These are phyloP conservation scores for Xestia rhomboidea DNA, from an alignment of 2,888 invertebrate species.

Conservation along the genomic window DNA sequence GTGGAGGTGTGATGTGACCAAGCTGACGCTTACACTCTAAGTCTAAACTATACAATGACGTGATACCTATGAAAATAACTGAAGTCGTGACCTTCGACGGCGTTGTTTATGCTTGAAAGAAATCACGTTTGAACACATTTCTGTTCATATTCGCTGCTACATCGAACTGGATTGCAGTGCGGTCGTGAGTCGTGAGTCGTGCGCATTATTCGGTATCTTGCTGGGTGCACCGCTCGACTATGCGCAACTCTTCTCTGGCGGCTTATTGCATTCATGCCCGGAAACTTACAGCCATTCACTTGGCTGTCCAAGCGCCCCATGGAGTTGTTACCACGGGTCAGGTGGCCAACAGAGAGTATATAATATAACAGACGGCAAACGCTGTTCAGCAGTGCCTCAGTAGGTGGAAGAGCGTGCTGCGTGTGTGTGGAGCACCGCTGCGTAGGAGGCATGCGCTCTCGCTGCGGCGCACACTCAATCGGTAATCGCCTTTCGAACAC, in stretches of 20 bases:
- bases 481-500: no score
- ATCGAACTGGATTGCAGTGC: not conserved
- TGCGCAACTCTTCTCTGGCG: no score
- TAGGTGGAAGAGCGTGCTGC: not conserved
- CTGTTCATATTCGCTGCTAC: not conserved
- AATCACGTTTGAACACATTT: not conserved
- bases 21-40: not conserved
- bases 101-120: not conserved
- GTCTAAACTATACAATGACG: not conserved
- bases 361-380: not conserved
- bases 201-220: not conserved
- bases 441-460: conserved; percentile 27
- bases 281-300: no score
- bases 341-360: not conserved
- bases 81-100: not conserved
- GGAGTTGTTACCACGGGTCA: not conserved
- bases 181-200: not conserved
- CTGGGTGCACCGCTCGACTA: not conserved
- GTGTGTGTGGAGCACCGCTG: conserved; percentile 1
- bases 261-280: no score
- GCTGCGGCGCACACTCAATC: not conserved
- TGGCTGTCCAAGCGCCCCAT: not conserved
- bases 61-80: not conserved
- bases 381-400: not conserved
- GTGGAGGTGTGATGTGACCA: not conserved